Conservation (phyloP, 2,888 invertebrate genomes). For the Tupiocoris notatus region DNA sequence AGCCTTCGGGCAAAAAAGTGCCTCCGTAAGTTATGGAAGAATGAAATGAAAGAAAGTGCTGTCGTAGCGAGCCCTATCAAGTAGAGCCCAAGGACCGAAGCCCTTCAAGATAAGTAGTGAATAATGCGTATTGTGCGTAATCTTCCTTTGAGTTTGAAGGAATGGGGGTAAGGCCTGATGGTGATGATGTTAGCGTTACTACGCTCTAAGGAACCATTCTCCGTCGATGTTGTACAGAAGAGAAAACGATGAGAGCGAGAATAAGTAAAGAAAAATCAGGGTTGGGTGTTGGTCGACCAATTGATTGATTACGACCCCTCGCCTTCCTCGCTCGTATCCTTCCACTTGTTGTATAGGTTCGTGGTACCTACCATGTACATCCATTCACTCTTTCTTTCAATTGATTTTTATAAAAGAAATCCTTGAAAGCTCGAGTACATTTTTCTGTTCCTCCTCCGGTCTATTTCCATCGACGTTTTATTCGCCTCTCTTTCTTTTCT, state of each 20-base stretch:
- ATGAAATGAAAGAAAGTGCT: neutral
- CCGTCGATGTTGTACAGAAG: neutral
- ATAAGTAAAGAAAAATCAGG: neutral
- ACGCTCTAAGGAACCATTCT: neutral
- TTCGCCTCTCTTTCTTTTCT: neutral
- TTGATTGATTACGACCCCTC: constrained; percentile 34
- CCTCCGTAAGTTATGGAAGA: neutral
- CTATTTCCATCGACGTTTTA: neutral
- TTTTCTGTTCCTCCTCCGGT: constrained; percentile 39
- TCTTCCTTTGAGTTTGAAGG: constrained; percentile 27
- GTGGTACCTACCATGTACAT: neutral
- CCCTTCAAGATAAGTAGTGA: constrained; percentile 42
- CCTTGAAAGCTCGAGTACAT: constrained; percentile 42
- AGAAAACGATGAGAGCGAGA: neutral
- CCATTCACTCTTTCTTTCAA: constrained; percentile 42
- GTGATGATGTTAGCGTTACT: neutral
- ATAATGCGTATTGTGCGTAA: constrained; percentile 41
- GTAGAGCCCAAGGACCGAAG: constrained; percentile 12
- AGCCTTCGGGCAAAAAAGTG: neutral
- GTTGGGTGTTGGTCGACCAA: constrained; percentile 10
- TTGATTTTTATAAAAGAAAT: constrained; percentile 43
- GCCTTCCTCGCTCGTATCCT: neutral
- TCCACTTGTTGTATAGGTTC: neutral
- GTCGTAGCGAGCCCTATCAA: neutral
- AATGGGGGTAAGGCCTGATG: neutral